Conservation (phyloP, 2,888 invertebrate genomes). For the Aporophyla lueneburgensis region DNA sequence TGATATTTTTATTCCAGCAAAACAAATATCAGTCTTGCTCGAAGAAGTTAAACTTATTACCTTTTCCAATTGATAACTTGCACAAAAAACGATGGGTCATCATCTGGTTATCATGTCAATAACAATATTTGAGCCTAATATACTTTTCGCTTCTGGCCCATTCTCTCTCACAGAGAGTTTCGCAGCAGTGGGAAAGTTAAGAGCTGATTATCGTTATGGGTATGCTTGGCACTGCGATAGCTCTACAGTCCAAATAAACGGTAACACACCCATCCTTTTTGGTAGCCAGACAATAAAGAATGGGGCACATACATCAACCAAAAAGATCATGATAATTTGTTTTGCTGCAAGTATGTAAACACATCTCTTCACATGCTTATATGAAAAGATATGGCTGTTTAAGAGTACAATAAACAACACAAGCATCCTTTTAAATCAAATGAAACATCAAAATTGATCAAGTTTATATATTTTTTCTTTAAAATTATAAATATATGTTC, state of each 20-base stretch:
- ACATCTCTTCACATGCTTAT: not conserved
- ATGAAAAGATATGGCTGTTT: not conserved
- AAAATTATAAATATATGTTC: conserved; percentile 58
- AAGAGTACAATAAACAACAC: not conserved
- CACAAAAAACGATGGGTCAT: not conserved
- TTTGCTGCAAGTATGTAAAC: not conserved
- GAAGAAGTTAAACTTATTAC: too few species aligned
- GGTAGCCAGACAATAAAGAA: too few species aligned
- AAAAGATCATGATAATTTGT: not conserved
- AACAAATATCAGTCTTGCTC: too few species aligned
- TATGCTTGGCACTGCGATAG: not conserved
- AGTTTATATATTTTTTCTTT: conserved; percentile 52
- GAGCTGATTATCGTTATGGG: too few species aligned
- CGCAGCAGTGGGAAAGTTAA: too few species aligned
- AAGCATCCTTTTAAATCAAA: conserved; percentile 17
- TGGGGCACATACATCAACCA: too few species aligned
- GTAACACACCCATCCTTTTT: not conserved
- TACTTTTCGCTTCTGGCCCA: too few species aligned
- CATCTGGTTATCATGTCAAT: not conserved
- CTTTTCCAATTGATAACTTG: not conserved
- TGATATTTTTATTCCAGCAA: too few species aligned
- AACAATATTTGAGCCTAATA: not conserved
- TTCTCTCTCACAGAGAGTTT: too few species aligned
- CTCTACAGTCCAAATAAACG: not conserved
- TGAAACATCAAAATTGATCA: conserved; percentile 45